Conservation (phyloP, 2,113 vertebrate genomes). For the Pseudolaguvia tuberculata region DNA sequence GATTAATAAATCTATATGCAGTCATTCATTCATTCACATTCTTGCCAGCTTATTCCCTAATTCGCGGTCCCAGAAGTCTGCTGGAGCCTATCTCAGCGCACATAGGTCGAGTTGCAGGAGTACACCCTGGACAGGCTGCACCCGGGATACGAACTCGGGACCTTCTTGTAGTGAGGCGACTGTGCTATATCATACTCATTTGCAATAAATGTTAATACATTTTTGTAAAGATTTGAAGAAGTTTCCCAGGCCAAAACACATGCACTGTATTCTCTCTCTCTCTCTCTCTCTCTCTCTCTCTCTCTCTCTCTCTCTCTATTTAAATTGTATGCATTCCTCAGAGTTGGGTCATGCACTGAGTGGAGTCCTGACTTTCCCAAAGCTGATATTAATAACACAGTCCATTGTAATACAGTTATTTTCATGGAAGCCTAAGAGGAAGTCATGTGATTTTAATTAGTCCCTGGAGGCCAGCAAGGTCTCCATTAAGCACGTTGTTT, state of each 20-base stretch:
- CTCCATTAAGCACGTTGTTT: conserved; percentile 92
- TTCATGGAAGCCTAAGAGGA: conserved; percentile 95
- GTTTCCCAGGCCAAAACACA: conserved; percentile 1
- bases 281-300: conserved; percentile 45
- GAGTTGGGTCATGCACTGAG: conserved; percentile 79
- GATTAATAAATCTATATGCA: too few relatives aligned
- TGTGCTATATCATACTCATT: too few relatives aligned
- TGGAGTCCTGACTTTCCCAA: conserved; percentile 86
- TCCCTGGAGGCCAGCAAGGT: conserved; percentile 74
- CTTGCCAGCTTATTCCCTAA: too few relatives aligned
- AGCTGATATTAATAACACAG: conserved; percentile 98
- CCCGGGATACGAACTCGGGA: too few relatives aligned
- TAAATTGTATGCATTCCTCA: conserved; percentile 84
- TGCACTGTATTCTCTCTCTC: conserved; percentile 43
- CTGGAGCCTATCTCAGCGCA: too few relatives aligned
- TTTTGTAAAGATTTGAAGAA: background rate
- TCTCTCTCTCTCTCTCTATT: conserved; percentile 53
- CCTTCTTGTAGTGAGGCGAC: too few relatives aligned
- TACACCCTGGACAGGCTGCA: too few relatives aligned
- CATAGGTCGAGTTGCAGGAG: too few relatives aligned
- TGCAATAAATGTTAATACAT: too few relatives aligned
- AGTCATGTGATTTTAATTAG: conserved; percentile 97
- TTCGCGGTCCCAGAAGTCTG: too few relatives aligned
- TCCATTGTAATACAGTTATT: conserved; percentile 98
- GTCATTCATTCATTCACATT: too few relatives aligned